phyloP scores from a whole-genome alignment of 2,888 invertebrate species.

The Lithodes maja region DNA sequence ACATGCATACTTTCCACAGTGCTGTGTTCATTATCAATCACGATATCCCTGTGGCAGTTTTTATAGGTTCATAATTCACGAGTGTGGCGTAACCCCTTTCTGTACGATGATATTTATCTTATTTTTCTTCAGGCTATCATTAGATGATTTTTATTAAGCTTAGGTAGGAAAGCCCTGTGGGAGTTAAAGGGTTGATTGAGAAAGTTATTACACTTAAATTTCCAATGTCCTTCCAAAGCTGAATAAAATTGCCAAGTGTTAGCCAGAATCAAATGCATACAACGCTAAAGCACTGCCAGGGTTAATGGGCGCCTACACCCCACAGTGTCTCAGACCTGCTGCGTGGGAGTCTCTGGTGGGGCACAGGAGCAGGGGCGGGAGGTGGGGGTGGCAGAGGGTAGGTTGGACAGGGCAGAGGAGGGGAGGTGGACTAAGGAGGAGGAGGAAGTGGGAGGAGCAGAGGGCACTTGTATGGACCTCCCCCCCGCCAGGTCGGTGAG shows the following conservation, averaged over 20 bases:
- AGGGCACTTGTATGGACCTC: conserved; percentile 54
- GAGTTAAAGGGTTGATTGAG: no score
- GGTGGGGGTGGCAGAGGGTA: conserved; percentile 49
- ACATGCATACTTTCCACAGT: background rate
- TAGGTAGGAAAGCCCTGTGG: no score
- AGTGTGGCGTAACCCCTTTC: background rate
- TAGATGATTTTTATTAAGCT: no score
- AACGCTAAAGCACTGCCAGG: background rate
- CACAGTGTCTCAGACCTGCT: conserved; percentile 26
- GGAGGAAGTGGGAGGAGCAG: conserved; percentile 46
- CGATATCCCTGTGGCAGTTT: background rate
- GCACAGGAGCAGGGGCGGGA: conserved; percentile 64
- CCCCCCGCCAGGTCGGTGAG: conserved; percentile 74
- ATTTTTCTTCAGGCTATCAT: no score
- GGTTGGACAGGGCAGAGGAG: conserved; percentile 49
- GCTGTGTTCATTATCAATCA: background rate
- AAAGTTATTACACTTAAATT: no score
- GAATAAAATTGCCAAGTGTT: no score
- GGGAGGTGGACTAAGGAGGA: conserved; percentile 49
- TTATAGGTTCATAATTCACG: background rate
- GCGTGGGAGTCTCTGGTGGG: conserved; percentile 49
- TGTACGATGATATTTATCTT: background rate
- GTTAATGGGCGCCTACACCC: background rate
- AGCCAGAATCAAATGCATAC: background rate
- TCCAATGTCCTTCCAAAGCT: background rate